Percentiles rank a stretch among this genome's conserved stretches.
Conservation (phyloP, 2,888 invertebrate genomes). For the Amphipoea lucens region DNA sequence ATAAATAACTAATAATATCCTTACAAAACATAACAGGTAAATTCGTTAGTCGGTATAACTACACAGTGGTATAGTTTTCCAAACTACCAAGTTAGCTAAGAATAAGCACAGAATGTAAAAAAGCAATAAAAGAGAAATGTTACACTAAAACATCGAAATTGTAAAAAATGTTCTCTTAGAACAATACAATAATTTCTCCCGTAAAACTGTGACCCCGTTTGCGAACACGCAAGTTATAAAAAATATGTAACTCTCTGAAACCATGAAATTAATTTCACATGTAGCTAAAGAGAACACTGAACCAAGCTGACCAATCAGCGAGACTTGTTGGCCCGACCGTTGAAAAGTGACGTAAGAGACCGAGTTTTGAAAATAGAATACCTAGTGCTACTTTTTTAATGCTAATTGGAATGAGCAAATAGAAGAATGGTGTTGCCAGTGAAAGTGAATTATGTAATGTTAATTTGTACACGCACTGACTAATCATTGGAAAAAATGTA, state of each 20-base stretch:
- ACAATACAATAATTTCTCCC: conserved; percentile 58
- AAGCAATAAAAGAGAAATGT: conserved; percentile 59
- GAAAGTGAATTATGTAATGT: conserved; percentile 83
- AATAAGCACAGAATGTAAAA: conserved; percentile 14
- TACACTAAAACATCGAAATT: conserved; percentile 54
- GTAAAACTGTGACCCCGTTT: conserved; percentile 57
- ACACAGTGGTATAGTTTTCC: background rate
- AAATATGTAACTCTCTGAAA: conserved; percentile 57
- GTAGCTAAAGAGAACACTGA: conserved; percentile 35
- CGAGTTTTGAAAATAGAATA: conserved; percentile 72
- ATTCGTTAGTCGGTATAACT: background rate
- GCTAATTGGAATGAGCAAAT: conserved; percentile 85
- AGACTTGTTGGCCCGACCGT: conserved; percentile 30
- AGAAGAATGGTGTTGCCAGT: conserved; percentile 74
- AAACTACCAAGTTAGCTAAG: background rate
- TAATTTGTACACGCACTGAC: conserved; percentile 70
- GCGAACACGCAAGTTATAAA: conserved; percentile 54
- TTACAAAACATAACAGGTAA: background rate
- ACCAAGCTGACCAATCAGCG: conserved; percentile 33
- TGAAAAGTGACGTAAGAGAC: conserved; percentile 55
- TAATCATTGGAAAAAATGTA: conserved; percentile 72
- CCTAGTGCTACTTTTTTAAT: conserved; percentile 76
- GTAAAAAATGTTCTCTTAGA: conserved; percentile 47
- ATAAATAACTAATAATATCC: background rate
- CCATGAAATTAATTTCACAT: conserved; percentile 61